A percentile compares a stretch with the other conserved stretches of the same genome.
These are phyloP conservation scores for Hydrozoanthus tunicans DNA, from an alignment of 64 coral and sea anemone species.

Conservation along the genomic window DNA sequence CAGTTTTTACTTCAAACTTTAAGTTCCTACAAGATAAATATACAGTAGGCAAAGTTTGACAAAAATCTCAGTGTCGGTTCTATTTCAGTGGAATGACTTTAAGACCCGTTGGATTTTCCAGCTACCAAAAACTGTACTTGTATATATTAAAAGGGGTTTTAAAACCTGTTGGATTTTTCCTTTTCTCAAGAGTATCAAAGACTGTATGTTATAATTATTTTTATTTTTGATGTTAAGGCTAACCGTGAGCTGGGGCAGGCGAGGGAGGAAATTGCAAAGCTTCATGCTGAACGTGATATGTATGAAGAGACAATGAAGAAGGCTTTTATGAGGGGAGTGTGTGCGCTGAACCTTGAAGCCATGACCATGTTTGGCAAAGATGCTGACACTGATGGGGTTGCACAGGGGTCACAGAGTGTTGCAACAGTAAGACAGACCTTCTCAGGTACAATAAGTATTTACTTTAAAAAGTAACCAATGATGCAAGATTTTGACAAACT, in stretches of 20 bases:
- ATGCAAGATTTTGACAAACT: too few species aligned
- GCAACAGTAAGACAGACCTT: not conserved
- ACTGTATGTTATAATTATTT: not conserved
- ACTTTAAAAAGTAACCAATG: too few species aligned
- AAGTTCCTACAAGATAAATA: too few species aligned
- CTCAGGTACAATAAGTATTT: not conserved
- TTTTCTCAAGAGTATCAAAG: too few species aligned
- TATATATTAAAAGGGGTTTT: too few species aligned
- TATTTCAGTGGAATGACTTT: too few species aligned
- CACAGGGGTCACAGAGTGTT: constrained; percentile 5
- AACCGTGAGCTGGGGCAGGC: constrained; percentile 78
- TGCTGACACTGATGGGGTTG: constrained; percentile 64
- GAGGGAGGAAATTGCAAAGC: constrained; percentile 74
- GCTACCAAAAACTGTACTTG: too few species aligned
- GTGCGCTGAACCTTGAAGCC: constrained; percentile 96
- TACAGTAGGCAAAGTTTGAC: too few species aligned
- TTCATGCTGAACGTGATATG: constrained; percentile 89
- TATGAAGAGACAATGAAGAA: constrained; percentile 99
- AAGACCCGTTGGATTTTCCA: too few species aligned
- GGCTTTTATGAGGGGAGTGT: constrained; percentile 97
- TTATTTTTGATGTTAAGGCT: constrained; percentile 27
- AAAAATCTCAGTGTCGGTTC: too few species aligned
- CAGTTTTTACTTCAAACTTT: too few species aligned
- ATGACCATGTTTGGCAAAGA: constrained; percentile 97
- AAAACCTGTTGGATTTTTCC: too few species aligned